Base-by-base conservation (phyloP, 2,888 invertebrate species). In the Lampropteryx suffumata region DNA sequence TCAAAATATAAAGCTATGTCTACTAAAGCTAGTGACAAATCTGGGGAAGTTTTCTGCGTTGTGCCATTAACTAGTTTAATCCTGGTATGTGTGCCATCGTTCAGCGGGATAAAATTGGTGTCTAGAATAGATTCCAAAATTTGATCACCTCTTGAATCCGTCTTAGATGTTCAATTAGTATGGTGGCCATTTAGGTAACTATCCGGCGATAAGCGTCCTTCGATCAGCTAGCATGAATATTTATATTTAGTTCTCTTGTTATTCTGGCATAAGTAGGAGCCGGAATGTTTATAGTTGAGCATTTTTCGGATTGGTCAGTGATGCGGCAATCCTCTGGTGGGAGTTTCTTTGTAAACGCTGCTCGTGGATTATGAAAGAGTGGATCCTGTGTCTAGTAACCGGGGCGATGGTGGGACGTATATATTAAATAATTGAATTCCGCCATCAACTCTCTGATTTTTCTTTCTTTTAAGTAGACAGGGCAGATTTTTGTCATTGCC, bases 101-200 rank as follows among this genome's bases (percentile, higher is more conserved):
- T 65, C 1, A 65, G 13, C 2, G 12, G 24, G 0, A 52, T 44
- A 32, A 56, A 57, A 9, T 48, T 27, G 17, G 43, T 17, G 4
- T 60, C 60, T 10, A 46, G 4, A 2, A 46, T 8, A 0, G 57
- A 8, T 3, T 62, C 60, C 13, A 55, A 48, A 0, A 65, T 39
- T 47, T 54, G 56, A 6, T 4, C 6, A 2, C 63, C 65, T 33
- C 61, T 44, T 4, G 8, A 2, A 28, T 65, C 53, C 1, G 37
- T 55, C 46, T 51, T 61, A 11, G 29, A 28, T 0, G 61, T 60
- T 60, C 64, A 62, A 13, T 34, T 56, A 1, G 50, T 11, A 35
- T 65, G 62, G 26, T 61, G 63, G 0, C 30, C 56, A 10, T 63
- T 63, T 14, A 61, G 50, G 39, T 62, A n/a, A n/a, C n/a, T n/a